Evolutionary conservation across 1,140 invertebrate genomes (phyloP).

Genomic region (Periplaneta americana): DNA sequence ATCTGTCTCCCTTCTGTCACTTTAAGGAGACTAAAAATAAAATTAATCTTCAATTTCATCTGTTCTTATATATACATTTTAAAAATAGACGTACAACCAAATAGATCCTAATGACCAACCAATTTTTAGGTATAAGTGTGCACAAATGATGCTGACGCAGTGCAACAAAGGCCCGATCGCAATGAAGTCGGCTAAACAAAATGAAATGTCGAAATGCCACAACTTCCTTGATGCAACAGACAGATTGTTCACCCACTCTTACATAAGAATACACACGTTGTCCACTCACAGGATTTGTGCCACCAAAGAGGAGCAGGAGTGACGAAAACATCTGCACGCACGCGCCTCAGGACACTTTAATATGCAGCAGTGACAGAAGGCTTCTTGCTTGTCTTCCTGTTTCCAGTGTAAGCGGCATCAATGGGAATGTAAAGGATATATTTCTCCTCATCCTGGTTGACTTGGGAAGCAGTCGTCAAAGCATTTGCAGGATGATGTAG

Average conservation of each 20-base stretch:
- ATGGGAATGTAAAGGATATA: background rate
- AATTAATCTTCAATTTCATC: no score
- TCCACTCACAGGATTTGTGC: background rate
- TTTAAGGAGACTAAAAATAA: no score
- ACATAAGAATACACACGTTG: background rate
- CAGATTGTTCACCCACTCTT: background rate
- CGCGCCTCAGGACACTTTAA: background rate
- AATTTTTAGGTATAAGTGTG: background rate
- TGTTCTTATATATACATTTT: no score
- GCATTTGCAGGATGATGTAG: background rate
- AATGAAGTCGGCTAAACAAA: background rate
- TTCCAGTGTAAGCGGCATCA: background rate
- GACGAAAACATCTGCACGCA: background rate
- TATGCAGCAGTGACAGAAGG: background rate
- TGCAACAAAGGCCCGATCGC: background rate
- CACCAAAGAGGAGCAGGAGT: background rate
- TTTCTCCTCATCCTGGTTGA: background rate
- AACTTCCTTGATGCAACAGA: background rate
- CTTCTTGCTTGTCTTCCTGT: background rate
- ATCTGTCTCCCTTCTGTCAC: background rate
- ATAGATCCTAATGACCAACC: no score
- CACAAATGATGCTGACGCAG: background rate
- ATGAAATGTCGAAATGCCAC: background rate
- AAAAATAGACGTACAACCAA: no score
- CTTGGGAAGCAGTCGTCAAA: background rate